Base-by-base conservation (phyloP, 1,140 invertebrate genomes). In the Atta colombica region DNA sequence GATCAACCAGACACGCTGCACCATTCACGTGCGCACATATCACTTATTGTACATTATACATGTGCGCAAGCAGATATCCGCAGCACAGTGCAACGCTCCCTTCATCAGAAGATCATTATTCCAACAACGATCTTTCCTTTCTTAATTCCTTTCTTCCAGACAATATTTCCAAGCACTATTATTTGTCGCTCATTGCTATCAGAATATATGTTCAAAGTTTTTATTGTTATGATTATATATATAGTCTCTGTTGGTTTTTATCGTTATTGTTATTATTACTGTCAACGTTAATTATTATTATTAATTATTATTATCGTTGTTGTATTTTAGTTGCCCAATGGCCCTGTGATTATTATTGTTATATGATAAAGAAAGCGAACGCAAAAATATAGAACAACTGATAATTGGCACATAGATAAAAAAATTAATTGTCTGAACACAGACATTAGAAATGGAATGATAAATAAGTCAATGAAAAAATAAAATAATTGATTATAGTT, bases 21-120 rank as follows among this genome's bases (percentile, higher is more conserved):
- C 74, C 58, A 31, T 39, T 53, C 72, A 55, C 25, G 25, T 31
- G 69, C 71, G 75, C 77, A 81, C 88, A 87, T 86, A 31, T 87
- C 71, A 89, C 28, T 90, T 81, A 78, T 80, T 61, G 87, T 90
- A 82, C 53, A 63, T 89, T 89, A 61, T 28, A 78, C 31, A 39
- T 75, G 77, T 85, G 66, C 85, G 71, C 77, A 82, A 74, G 72
- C 65, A 45, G 81, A 82, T 77, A 49, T 39, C 21, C 60, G 80
- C 78, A 86, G 71, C 86, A 88, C 78, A 45, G 45, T 81, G 66
- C 61, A 66, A 82, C 49, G 63, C 25, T 71, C 74, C 39, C 78
- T 85, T 90, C 61, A 60, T 58, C 35, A 80, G 49, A 63, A 80
- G 77, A 89, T 86, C 53, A 71, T 78, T 77, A n/a, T 14, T 68